Conservation (phyloP, 2,113 vertebrate species). For the Onychorhynchus coronatus region DNA sequence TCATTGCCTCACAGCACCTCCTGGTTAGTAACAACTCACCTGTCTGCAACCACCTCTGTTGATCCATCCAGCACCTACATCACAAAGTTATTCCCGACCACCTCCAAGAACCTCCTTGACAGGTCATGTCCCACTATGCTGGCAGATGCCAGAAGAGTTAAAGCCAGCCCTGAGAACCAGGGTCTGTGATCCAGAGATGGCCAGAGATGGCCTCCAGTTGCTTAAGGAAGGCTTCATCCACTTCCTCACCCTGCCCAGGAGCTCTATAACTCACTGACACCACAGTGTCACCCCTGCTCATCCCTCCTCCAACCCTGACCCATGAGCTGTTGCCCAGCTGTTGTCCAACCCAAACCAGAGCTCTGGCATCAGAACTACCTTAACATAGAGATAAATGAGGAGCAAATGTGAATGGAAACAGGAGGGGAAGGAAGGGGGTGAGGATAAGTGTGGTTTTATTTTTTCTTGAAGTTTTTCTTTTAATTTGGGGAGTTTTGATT, state of each 20-base stretch:
- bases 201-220: not conserved
- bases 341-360: not conserved
- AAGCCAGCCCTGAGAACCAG: not conserved
- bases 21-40: not conserved
- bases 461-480: too few species aligned
- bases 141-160: not conserved
- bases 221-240: not conserved
- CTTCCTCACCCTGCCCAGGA: not conserved
- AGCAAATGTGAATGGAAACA: not conserved
- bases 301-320: too few species aligned
- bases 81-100: not conserved
- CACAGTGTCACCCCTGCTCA: not conserved
- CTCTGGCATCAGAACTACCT: not conserved
- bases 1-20: too few species aligned
- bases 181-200: not conserved
- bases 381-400: not conserved
- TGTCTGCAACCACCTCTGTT: not conserved
- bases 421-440: not conserved
- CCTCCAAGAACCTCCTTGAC: not conserved
- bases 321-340: not conserved
- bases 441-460: not conserved
- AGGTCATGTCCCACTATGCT: not conserved
- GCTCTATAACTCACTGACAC: not conserved
- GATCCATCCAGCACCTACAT: not conserved
- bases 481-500: not conserved